Percentiles rank a stretch among this genome's conserved stretches.
Evolutionary conservation across 2,113 vertebrate species (phyloP).

Genomic region (Hoplias malabaricus): DNA sequence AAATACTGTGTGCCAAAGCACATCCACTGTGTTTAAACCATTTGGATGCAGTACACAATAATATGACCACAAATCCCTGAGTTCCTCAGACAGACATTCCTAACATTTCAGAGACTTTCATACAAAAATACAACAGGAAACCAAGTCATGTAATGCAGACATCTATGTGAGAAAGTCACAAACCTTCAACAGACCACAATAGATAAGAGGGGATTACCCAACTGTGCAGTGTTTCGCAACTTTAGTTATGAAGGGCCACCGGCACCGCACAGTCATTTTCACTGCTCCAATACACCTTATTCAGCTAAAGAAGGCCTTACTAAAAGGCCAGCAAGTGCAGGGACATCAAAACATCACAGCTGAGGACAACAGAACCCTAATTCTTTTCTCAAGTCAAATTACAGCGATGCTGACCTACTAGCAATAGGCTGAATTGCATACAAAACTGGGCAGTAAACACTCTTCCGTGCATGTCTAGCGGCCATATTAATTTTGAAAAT

Average conservation of each 20-base stretch:
- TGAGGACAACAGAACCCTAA: not conserved
- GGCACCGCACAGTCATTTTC: not conserved
- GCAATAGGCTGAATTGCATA: not conserved
- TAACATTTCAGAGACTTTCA: not conserved
- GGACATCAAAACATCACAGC: not conserved
- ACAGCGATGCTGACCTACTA: not conserved
- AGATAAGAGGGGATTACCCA: not conserved
- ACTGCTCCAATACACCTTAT: not conserved
- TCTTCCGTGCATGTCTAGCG: not conserved
- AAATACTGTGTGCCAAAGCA: not conserved
- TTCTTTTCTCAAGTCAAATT: not conserved
- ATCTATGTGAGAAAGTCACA: not conserved
- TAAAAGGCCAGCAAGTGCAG: not conserved
- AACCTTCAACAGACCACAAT: not conserved
- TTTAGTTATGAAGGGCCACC: not conserved
- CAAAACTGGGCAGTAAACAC: not conserved
- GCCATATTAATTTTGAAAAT: too few relatives aligned
- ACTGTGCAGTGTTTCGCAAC: not conserved
- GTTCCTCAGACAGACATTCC: not conserved
- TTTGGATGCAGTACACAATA: not conserved
- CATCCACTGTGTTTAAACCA: not conserved
- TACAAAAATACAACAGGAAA: not conserved
- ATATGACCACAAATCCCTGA: not conserved
- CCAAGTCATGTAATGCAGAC: not conserved
- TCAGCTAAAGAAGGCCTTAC: not conserved